A percentile compares a stretch with the other conserved stretches of the same genome.
phyloP scores from a whole-genome alignment of 2,888 invertebrate species.

The Pterobdella sp. region DNA sequence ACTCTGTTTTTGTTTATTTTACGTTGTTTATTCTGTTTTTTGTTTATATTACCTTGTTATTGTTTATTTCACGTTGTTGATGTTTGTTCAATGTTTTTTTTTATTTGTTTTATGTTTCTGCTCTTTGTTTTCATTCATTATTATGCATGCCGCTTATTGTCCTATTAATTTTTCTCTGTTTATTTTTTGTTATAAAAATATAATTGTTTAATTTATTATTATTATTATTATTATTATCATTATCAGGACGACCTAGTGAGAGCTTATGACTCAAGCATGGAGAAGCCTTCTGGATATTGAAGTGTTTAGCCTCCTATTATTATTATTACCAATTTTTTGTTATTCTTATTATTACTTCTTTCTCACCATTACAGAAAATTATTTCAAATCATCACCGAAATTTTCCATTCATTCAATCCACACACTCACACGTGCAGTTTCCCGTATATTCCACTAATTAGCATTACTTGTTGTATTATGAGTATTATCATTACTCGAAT shows the following conservation, averaged over 20 bases:
- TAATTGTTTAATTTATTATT: not conserved
- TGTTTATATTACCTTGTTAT: not conserved
- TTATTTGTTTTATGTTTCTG: not conserved
- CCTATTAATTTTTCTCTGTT: not conserved
- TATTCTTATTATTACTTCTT: too few relatives aligned
- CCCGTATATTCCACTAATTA: too few relatives aligned
- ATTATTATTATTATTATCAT: not conserved
- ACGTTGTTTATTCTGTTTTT: not conserved
- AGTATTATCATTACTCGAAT: too few relatives aligned
- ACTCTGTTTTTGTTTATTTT: not conserved
- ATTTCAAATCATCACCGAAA: too few relatives aligned
- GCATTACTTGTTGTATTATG: too few relatives aligned
- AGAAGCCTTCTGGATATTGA: conserved; percentile 50
- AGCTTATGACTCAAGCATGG: conserved; percentile 78
- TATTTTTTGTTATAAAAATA: not conserved
- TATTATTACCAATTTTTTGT: not conserved
- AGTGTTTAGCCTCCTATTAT: not conserved
- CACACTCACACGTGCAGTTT: too few relatives aligned
- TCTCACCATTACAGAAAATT: too few relatives aligned
- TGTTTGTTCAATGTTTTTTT: not conserved
- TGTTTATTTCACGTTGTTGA: too few relatives aligned
- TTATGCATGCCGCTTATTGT: not conserved
- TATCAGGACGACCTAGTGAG: conserved; percentile 82
- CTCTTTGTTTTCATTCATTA: not conserved
- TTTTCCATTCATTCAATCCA: too few relatives aligned